A percentile compares a stretch with the other conserved stretches of the same genome.
These are phyloP conservation scores for Drosophila biarmipes DNA, from an alignment of 1,140 invertebrate species.

Conservation along the genomic window DNA sequence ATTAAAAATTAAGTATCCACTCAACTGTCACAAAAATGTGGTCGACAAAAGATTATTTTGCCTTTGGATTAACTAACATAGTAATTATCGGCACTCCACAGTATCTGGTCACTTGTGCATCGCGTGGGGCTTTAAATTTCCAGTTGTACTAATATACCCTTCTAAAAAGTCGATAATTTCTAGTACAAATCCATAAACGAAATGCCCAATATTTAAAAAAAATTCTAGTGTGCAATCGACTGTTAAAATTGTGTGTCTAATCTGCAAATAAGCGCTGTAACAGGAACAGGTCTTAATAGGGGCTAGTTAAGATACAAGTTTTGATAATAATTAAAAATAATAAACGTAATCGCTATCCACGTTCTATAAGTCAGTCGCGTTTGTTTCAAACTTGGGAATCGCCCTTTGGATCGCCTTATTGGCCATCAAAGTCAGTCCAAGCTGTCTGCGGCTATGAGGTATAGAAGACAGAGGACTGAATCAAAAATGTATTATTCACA, in stretches of 20 bases:
- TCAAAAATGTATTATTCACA: background rate
- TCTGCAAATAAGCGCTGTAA: conserved; percentile 35
- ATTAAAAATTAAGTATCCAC: too few species aligned
- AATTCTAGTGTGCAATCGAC: conserved; percentile 24
- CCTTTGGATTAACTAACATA: too few species aligned
- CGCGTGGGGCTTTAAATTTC: conserved; percentile 6
- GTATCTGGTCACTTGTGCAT: conserved; percentile 19
- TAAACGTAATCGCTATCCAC: too few species aligned
- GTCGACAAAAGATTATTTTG: background rate
- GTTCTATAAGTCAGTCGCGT: too few species aligned
- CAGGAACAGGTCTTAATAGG: conserved; percentile 21
- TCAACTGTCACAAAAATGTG: too few species aligned
- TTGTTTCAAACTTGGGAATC: conserved; percentile 12
- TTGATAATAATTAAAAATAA: too few species aligned
- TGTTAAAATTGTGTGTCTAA: conserved; percentile 11
- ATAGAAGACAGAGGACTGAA: background rate
- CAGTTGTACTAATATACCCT: too few species aligned
- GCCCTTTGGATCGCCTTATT: conserved; percentile 26
- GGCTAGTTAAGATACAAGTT: conserved; percentile 34
- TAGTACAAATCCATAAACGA: conserved; percentile 41
- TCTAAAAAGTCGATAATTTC: conserved; percentile 17
- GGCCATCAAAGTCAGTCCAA: conserved; percentile 12
- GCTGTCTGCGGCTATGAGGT: conserved; percentile 67
- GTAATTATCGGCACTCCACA: background rate
- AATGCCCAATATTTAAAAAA: too few species aligned